phyloP scores from a whole-genome alignment of 37 sponge, comb jelly and placozoan species.

The Agelas oroides region DNA sequence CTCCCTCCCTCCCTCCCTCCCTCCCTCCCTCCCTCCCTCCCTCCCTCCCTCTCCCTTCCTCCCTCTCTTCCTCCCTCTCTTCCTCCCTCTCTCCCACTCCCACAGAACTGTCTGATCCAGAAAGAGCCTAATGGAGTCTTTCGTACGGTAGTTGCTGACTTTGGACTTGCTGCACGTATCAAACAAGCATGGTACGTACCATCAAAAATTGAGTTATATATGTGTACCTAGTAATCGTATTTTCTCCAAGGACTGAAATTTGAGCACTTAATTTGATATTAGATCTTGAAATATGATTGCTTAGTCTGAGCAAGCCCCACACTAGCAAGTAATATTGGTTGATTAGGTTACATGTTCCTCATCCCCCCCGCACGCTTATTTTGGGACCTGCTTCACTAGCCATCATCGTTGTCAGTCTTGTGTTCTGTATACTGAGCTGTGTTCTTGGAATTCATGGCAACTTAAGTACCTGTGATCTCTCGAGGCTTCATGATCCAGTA shows the following conservation, averaged over 20 bases:
- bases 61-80: constrained; percentile 13
- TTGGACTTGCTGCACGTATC: constrained; percentile 93
- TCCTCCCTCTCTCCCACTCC: too few relatives aligned
- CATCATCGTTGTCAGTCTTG: too few relatives aligned
- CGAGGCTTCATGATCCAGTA: too few relatives aligned
- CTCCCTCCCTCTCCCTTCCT: constrained; percentile 31
- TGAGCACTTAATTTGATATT: background rate
- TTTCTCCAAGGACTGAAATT: background rate
- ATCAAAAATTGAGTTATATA: background rate
- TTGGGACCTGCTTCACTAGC: too few relatives aligned
- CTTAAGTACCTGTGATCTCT: too few relatives aligned
- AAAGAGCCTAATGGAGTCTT: constrained; percentile 35
- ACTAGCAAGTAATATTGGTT: too few relatives aligned
- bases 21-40: constrained; percentile 18
- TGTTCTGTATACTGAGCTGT: too few relatives aligned
- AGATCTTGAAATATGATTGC: too few relatives aligned
- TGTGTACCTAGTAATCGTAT: background rate
- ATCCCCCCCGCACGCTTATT: too few relatives aligned
- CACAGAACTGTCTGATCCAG: constrained; percentile 87
- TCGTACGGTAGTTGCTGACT: constrained; percentile 90
- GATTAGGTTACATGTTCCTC: too few relatives aligned
- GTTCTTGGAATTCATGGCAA: too few relatives aligned
- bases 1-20: background rate
- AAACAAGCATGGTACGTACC: constrained; percentile 68
- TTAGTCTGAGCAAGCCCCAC: too few relatives aligned